Base-by-base conservation (phyloP, 2,888 invertebrate genomes). In the Cephus pygmeus region DNA sequence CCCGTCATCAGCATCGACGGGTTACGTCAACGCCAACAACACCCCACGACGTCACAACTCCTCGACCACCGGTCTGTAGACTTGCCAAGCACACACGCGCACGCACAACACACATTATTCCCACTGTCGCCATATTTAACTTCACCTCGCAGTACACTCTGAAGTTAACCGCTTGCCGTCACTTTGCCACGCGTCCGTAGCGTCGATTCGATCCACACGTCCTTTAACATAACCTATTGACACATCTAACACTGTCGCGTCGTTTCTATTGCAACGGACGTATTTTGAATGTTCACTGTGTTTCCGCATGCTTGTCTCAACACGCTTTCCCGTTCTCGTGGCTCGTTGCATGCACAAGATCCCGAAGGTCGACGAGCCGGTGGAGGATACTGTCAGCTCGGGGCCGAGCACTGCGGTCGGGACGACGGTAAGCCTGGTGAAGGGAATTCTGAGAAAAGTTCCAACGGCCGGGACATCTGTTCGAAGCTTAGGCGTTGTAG, bases 31-130 rank as follows among this genome's bases (percentile, higher is more conserved):
- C 84, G 80, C 75, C 83, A 81, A 78, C 80, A 81, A 79, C 83
- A 84, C 83, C 71, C 80, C 86, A 56, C 84, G 86, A 80, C 87
- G 85, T 79, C 86, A 88, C 85, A 88, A 87, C 85, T 87, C 87
- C 76, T 87, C 90, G 76, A 86, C 84, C 86, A 89, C 87, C 87
- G 91, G 91, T 91, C 88, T 90, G 91, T 91, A 91, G 84, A 80
- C 75, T 40, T 35, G 34, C 56, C 75, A 40, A 75, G 71, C 69
- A 34, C 77, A 69, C 77, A 69, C 75, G 75, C 68, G 77, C 68
- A 30, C 69, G 12, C 36, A n/a, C 15, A 40, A 40, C 71, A 69
- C 68, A 34, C 73, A 12, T 34, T 69, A 75, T 34, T 40, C 15
- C 40, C 79, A 75, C 78, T 81, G 77, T 82, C 77, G 80, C 76